Evolutionary conservation across 2,888 invertebrate species (phyloP).

Genomic region (Amaurobius ferox): DNA sequence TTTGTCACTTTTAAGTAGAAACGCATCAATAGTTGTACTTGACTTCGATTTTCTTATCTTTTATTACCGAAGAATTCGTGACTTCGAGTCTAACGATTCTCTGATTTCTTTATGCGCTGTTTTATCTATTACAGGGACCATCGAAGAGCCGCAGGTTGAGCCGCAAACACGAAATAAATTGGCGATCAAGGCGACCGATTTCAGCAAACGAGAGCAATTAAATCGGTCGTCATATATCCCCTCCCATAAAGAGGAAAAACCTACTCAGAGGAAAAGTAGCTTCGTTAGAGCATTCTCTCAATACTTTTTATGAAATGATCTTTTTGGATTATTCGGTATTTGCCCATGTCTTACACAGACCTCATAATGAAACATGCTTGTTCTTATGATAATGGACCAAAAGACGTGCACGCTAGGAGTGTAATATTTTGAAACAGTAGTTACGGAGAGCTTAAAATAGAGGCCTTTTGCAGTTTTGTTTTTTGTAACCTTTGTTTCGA

Average conservation of each 20-base stretch:
- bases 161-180: conserved; percentile 41
- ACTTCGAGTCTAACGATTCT: not conserved
- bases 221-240: conserved; percentile 50
- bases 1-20: not conserved
- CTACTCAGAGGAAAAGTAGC: conserved; percentile 43
- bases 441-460: conserved; percentile 10
- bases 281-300: conserved; percentile 37
- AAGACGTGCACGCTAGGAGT: conserved; percentile 35
- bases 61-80: conserved; percentile 12
- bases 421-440: not conserved
- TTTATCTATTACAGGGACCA: conserved; percentile 9
- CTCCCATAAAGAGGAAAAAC: conserved; percentile 41
- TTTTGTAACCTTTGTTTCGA: no score
- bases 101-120: conserved; percentile 7
- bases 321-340: conserved; percentile 37
- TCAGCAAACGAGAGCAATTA: conserved; percentile 54
- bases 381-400: conserved; percentile 52
- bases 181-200: conserved; percentile 37
- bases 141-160: conserved; percentile 30
- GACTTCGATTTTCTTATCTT: not conserved
- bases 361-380: conserved; percentile 44
- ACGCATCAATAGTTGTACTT: not conserved
- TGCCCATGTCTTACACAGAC: conserved; percentile 42
- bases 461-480: no score
- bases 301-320: conserved; percentile 4